Base-by-base conservation (phyloP, 2,113 vertebrate genomes). In the Chauna torquata region DNA sequence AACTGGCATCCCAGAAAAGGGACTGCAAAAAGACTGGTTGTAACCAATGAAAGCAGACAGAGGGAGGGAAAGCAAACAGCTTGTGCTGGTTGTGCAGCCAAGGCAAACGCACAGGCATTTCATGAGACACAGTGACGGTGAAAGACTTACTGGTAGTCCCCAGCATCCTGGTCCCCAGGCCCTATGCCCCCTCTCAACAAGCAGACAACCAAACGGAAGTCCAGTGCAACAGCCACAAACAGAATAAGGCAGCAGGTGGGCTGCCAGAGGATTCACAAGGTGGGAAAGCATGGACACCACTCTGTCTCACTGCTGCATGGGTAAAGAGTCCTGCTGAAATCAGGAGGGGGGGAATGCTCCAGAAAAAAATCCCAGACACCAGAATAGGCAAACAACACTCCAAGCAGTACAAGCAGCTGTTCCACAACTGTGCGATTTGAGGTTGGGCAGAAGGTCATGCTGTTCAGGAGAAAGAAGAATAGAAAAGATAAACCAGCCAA, bases 101-200 rank as follows among this genome's bases (percentile, higher is more conserved):
- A 75, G 40, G 57, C 20, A 17, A 45, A 16, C 4, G 9, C 11
- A 62, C 61, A 92, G 28, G 49, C 19, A 44, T 52, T 50, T 54
- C 0, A 0, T n/a, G 57, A 89, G 91, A 62, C 6, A 3, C 74
- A 80, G 86, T 0, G 0, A 54, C 30, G 27, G 30, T 36, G 55
- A 82, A 85, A 44, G 16, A 2, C 66, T 91, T 38, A 30, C 38
- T 84, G 69, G 25, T 44, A 28, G n/a, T 34, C 77, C 27, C 20
- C 15, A 45, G 52, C 2, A 18, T 75, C 20, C n/a, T 44, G 32
- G 11, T 75, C 45, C 8, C 27, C 36, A 16, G 75, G 50, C 30
- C 36, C 25, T 7, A 6, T 24, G 3, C 7, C 4, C 19, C 3
- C 23, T 28, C 44, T 1, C 55, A 90, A 55, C 30, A 68, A 34